Percentiles rank a stretch among this genome's conserved stretches.
phyloP scores from a whole-genome alignment of 2,113 vertebrate genomes.

The Bos indicus region DNA sequence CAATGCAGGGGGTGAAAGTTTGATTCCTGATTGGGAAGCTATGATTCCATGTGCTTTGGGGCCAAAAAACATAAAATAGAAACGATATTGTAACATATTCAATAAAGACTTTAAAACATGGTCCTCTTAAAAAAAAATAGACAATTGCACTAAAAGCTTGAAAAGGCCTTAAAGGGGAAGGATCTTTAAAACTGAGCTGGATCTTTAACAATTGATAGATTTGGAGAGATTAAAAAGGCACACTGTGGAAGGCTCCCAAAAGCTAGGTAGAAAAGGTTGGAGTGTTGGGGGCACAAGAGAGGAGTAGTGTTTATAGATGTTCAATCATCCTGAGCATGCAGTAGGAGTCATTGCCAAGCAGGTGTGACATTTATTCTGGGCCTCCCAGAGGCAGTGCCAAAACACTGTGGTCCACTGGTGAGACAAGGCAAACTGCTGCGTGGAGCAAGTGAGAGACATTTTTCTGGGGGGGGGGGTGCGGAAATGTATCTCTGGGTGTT shows the following conservation, averaged over 20 bases:
- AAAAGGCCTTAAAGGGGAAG: not conserved
- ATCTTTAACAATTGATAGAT: not conserved
- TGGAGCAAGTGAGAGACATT: not conserved
- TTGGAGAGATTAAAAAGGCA: not conserved
- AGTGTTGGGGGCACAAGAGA: not conserved
- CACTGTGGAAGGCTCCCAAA: not conserved
- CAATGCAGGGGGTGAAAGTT: not conserved
- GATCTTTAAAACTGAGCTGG: not conserved
- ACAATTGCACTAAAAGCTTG: not conserved
- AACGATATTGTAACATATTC: not conserved
- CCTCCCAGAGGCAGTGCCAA: not conserved
- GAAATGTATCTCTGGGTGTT: not conserved
- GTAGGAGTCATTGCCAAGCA: not conserved
- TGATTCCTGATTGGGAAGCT: not conserved
- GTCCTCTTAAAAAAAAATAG: not conserved
- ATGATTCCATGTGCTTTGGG: not conserved
- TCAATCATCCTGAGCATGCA: not conserved
- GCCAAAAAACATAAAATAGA: not conserved
- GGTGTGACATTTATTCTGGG: not conserved
- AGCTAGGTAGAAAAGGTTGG: not conserved
- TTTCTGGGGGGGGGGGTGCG: accelerated
- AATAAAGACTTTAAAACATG: not conserved
- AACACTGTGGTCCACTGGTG: not conserved
- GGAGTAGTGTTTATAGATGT: not conserved
- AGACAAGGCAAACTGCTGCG: not conserved